A percentile compares a stretch with the other conserved stretches of the same genome.
These are phyloP conservation scores for Balearica regulorum DNA, from an alignment of 2,797 vertebrate genomes.

Conservation along the genomic window DNA sequence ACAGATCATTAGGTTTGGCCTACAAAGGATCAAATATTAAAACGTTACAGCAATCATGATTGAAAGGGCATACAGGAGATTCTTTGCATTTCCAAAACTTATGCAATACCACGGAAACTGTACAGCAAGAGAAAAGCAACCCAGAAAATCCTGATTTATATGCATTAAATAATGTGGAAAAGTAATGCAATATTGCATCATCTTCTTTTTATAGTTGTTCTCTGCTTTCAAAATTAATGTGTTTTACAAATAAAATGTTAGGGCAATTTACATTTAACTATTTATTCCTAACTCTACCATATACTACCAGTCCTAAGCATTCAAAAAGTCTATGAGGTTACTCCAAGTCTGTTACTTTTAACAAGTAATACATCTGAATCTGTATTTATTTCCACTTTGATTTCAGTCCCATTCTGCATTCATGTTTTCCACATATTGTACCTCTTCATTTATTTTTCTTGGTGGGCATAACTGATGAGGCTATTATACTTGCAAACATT, in stretches of 20 bases:
- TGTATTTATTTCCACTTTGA: slow-evolving; percentile 4
- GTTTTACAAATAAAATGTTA: not conserved
- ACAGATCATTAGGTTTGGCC: not conserved
- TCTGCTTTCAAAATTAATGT: not conserved
- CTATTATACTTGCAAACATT: not conserved
- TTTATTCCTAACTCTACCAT: not conserved
- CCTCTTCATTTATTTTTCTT: not conserved
- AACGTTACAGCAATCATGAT: not conserved
- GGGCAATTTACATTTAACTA: not conserved
- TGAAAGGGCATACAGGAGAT: slow-evolving; percentile 7
- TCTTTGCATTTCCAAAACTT: not conserved
- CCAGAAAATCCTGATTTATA: not conserved
- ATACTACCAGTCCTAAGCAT: not conserved
- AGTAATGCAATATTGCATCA: not conserved
- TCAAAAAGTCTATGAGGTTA: not conserved
- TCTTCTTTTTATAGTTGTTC: not conserved
- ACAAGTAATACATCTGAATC: not conserved
- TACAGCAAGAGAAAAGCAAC: not conserved
- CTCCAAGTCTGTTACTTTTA: not conserved
- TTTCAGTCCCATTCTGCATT: not conserved
- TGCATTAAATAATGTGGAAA: not conserved
- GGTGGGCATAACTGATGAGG: not conserved
- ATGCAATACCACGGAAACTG: not conserved
- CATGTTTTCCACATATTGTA: not conserved
- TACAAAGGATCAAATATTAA: not conserved